phyloP scores from a whole-genome alignment of 2,888 invertebrate species.

The Linnaemya vulpina region DNA sequence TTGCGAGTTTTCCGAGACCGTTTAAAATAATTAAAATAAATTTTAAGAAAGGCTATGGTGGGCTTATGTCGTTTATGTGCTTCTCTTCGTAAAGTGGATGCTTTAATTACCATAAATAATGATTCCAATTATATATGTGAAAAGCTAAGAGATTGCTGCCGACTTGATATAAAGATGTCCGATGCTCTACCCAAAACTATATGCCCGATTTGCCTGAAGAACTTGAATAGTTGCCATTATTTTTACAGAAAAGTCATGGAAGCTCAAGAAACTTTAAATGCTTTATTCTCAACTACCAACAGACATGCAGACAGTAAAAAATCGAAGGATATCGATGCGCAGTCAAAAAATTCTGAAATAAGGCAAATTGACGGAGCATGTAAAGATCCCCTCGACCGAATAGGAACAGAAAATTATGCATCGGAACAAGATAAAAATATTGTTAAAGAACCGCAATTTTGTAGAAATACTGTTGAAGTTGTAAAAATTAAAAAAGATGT shows the following conservation, averaged over 20 bases:
- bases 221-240: conserved; percentile 72
- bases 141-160: conserved; percentile 75
- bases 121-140: conserved; percentile 72
- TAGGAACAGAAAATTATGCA: background rate
- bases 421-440: background rate
- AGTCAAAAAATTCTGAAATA: no score
- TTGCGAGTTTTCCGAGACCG: background rate
- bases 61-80: conserved; percentile 78
- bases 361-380: background rate
- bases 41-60: conserved; percentile 59
- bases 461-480: background rate
- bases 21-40: background rate
- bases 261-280: conserved; percentile 76
- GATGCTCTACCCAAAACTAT: conserved; percentile 76
- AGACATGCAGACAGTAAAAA: background rate
- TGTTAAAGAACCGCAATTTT: background rate
- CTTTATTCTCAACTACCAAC: conserved; percentile 49
- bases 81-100: conserved; percentile 74
- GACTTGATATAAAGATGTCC: conserved; percentile 72
- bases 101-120: conserved; percentile 72
- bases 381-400: background rate
- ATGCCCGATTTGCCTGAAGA: conserved; percentile 75
- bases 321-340: background rate
- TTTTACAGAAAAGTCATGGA: conserved; percentile 76
- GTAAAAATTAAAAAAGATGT: background rate